Percentiles rank a stretch among this genome's conserved stretches.
phyloP scores from a whole-genome alignment of 92 coral and sea anemone species.

The Desmophyllum pertusum region DNA sequence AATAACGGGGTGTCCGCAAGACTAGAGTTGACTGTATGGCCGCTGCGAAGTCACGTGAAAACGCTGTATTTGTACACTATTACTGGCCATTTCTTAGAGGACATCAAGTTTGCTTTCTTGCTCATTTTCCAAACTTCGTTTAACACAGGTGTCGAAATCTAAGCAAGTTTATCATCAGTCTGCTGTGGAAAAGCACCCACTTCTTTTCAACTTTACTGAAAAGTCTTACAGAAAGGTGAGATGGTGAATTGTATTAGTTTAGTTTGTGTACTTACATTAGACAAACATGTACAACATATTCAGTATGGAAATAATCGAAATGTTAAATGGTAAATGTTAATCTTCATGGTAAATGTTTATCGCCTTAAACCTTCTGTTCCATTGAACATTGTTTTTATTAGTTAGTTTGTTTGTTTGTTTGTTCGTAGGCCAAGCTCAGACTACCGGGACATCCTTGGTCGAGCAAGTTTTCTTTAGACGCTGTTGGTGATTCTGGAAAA shows the following conservation, averaged over 20 bases:
- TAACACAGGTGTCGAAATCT: constrained; percentile 50
- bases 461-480: constrained; percentile 84
- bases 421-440: constrained; percentile 80
- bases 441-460: constrained; percentile 85
- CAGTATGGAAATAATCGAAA: no score
- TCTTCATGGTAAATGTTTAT: no score
- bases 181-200: constrained; percentile 61
- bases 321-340: no score
- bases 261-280: background rate
- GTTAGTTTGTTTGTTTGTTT: background rate
- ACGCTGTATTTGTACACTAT: background rate
- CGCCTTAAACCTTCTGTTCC: background rate
- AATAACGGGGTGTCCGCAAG: no score
- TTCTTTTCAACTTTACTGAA: constrained; percentile 65
- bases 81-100: background rate
- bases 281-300: no score
- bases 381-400: background rate
- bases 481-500: constrained; percentile 93
- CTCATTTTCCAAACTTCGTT: no score
- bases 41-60: no score
- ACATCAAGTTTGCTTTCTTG: background rate
- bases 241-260: background rate
- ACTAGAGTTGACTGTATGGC: no score
- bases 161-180: constrained; percentile 54
- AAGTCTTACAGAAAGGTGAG: constrained; percentile 63